Evolutionary conservation across 2,888 invertebrate genomes (phyloP).

Genomic region (Bedellia somnulentella): DNA sequence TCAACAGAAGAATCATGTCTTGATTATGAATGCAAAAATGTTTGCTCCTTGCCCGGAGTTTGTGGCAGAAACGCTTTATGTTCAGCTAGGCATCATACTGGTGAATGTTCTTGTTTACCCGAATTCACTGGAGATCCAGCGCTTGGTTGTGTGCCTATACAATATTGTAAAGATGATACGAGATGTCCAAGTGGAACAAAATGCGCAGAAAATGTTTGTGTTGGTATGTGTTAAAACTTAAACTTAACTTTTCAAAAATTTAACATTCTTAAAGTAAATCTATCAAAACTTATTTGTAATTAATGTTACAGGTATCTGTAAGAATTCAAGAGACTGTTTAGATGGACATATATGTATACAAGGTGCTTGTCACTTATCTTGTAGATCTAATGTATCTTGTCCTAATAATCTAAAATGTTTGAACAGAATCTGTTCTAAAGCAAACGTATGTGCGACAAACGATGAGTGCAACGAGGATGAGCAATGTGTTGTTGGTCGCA

Average conservation of each 20-base stretch:
- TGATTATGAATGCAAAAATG: constrained; percentile 77
- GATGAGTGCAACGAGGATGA: constrained; percentile 74
- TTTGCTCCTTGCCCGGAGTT: constrained; percentile 78
- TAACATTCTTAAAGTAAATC: background rate
- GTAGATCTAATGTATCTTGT: constrained; percentile 77
- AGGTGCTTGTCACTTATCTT: constrained; percentile 82
- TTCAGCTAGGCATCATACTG: constrained; percentile 74
- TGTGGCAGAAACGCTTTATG: constrained; percentile 83
- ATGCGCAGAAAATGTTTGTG: constrained; percentile 81
- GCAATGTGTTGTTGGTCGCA: constrained; percentile 66
- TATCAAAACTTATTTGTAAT: background rate
- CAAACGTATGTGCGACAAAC: constrained; percentile 72
- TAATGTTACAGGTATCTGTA: constrained; percentile 66
- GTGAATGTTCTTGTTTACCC: constrained; percentile 79
- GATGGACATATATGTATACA: constrained; percentile 84
- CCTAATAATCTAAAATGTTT: constrained; percentile 83
- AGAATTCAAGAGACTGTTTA: constrained; percentile 81
- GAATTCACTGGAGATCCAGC: constrained; percentile 87
- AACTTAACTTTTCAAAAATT: constrained; percentile 1
- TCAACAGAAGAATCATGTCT: constrained; percentile 71
- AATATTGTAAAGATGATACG: constrained; percentile 77
- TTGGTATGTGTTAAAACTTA: constrained; percentile 46
- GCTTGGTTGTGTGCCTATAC: constrained; percentile 79
- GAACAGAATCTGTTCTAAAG: constrained; percentile 83
- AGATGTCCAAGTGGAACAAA: constrained; percentile 85